Percentiles rank a stretch among this genome's conserved stretches.
Evolutionary conservation across 2,113 vertebrate genomes (phyloP).

Genomic region (Psephotus haematonotus): DNA sequence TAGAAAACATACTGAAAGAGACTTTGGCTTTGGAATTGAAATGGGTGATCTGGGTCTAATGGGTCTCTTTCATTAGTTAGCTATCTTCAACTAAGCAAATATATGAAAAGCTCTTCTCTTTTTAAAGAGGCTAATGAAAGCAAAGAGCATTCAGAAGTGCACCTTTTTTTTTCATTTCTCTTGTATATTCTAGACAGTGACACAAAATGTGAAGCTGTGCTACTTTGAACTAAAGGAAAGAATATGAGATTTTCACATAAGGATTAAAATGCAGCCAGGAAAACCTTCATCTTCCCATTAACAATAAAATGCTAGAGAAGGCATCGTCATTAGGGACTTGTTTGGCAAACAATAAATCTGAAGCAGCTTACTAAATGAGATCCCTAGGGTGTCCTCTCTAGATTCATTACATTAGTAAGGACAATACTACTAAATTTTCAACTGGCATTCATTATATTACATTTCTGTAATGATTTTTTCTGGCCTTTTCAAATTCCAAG

Average conservation of each 20-base stretch:
- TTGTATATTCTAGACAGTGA: neutral
- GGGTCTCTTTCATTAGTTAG: neutral
- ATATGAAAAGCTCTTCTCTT: neutral
- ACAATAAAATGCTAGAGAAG: neutral
- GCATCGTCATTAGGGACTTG: neutral
- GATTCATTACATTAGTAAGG: neutral
- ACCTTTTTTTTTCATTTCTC: neutral
- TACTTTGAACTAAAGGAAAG: neutral
- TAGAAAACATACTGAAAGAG: neutral
- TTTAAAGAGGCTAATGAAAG: neutral
- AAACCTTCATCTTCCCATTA: neutral
- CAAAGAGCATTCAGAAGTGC: neutral
- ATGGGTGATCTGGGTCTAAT: neutral
- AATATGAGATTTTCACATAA: neutral
- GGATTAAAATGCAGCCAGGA: neutral
- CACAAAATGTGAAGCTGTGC: neutral
- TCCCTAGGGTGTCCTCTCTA: neutral
- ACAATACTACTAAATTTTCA: neutral
- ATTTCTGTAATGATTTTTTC: conserved; percentile 7
- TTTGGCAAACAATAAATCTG: conserved; percentile 24
- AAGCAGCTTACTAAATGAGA: neutral
- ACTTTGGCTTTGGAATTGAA: neutral
- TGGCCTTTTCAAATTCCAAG: neutral
- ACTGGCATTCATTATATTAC: neutral
- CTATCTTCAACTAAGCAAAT: neutral